A percentile compares a stretch with the other conserved stretches of the same genome.
Evolutionary conservation across 2,113 vertebrate species (phyloP).

Genomic region (Neodontobutis hainanensis): DNA sequence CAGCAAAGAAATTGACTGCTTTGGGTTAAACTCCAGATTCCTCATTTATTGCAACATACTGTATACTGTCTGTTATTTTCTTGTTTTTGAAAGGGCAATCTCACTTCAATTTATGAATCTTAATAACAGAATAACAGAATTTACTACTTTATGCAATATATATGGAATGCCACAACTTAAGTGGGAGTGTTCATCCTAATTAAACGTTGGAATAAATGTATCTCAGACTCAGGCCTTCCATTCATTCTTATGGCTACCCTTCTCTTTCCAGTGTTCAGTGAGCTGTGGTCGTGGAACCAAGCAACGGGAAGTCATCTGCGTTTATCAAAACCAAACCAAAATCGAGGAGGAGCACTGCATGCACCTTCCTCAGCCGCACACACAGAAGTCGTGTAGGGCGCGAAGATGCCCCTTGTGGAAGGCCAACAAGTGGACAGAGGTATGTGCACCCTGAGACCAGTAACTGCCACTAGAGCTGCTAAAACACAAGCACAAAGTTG

Average conservation of each 20-base stretch:
- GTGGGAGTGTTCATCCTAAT: too few relatives aligned
- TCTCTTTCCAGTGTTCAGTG: constrained; percentile 86
- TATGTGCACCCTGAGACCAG: constrained; percentile 62
- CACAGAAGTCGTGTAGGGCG: constrained; percentile 83
- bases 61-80: too few relatives aligned
- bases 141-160: too few relatives aligned
- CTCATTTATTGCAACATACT: too few relatives aligned
- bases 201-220: too few relatives aligned
- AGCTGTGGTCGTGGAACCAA: constrained; percentile 92
- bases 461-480: constrained; percentile 30
- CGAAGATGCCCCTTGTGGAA: constrained; percentile 90
- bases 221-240: neutral
- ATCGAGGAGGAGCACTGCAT: constrained; percentile 82
- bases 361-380: constrained; percentile 83
- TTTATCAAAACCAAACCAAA: constrained; percentile 77
- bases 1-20: constrained; percentile 12
- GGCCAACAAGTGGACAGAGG: constrained; percentile 86
- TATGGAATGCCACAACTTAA: neutral
- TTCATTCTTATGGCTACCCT: neutral
- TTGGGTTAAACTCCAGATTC: neutral
- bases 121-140: too few relatives aligned
- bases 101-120: too few relatives aligned
- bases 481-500: constrained; percentile 37
- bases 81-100: too few relatives aligned
- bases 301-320: constrained; percentile 84